Percentiles rank a stretch among this genome's conserved stretches.
Conservation (phyloP, 2,888 invertebrate species). For the Penaeus monodon region DNA sequence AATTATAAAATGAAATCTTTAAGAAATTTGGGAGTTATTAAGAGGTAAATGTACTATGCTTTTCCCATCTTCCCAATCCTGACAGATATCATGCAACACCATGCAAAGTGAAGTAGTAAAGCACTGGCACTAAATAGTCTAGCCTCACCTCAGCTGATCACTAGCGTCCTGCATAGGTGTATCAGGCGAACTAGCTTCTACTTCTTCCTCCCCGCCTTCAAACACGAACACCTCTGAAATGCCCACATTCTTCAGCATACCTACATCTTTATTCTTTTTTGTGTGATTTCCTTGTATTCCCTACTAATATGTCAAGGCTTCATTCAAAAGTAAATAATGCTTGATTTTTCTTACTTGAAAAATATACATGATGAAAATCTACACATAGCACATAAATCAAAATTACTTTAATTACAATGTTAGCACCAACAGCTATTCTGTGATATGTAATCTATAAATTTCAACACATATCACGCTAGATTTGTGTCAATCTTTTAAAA, state of each 20-base stretch:
- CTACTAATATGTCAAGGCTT: too few relatives aligned
- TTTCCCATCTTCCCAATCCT: too few relatives aligned
- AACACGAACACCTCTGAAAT: conserved; percentile 78
- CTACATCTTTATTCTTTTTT: not conserved
- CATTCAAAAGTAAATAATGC: too few relatives aligned
- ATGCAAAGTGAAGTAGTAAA: too few relatives aligned
- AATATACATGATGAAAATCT: conserved; percentile 5
- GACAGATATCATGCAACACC: too few relatives aligned
- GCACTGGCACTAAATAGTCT: too few relatives aligned
- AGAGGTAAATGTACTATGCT: too few relatives aligned
- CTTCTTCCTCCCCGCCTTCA: conserved; percentile 76
- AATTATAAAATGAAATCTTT: too few relatives aligned
- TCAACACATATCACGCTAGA: not conserved
- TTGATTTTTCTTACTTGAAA: not conserved
- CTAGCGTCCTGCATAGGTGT: conserved; percentile 48
- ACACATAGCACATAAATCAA: not conserved
- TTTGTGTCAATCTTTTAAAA: not conserved
- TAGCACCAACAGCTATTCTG: too few relatives aligned
- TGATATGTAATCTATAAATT: too few relatives aligned
- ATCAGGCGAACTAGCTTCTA: conserved; percentile 48
- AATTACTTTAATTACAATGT: not conserved
- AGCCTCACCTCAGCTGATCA: conserved; percentile 49
- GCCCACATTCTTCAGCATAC: conserved; percentile 1
- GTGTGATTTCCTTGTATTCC: not conserved
- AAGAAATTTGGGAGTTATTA: too few relatives aligned